These are phyloP conservation scores for Apotomis turbidana DNA, from an alignment of 2,888 invertebrate species.

Conservation along the genomic window DNA sequence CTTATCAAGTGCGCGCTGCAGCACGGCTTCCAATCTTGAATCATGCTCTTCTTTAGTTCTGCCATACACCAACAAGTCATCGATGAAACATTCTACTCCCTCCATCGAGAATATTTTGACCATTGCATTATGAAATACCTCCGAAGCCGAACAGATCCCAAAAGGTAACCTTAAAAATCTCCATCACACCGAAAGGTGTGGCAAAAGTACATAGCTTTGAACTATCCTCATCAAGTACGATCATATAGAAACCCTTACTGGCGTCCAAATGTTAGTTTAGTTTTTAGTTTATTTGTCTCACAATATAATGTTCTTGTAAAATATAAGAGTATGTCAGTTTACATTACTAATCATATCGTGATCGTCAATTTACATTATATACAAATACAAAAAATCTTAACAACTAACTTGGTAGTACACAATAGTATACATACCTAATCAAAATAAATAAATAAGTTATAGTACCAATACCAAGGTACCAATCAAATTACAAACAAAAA, in stretches of 20 bases:
- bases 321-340: too few relatives aligned
- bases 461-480: too few relatives aligned
- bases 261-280: too few relatives aligned
- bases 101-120: conserved; percentile 14
- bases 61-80: conserved; percentile 18
- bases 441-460: too few relatives aligned
- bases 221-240: conserved; percentile 30
- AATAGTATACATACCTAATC: too few relatives aligned
- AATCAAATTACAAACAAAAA: too few relatives aligned
- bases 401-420: too few relatives aligned
- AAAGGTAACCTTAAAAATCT: conserved; percentile 32
- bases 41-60: conserved; percentile 11
- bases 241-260: conserved; percentile 41
- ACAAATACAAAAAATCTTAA: too few relatives aligned
- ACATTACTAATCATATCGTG: too few relatives aligned
- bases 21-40: background rate
- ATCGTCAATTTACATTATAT: too few relatives aligned
- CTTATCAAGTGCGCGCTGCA: background rate
- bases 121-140: conserved; percentile 24
- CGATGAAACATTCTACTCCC: conserved; percentile 7
- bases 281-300: too few relatives aligned
- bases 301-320: too few relatives aligned
- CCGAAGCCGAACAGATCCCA: conserved; percentile 14
- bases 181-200: conserved; percentile 35
- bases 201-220: conserved; percentile 41